Percentiles rank a stretch among this genome's conserved stretches.
Evolutionary conservation across 2,888 invertebrate genomes (phyloP).

Genomic region (Chloroclystis v-ata): DNA sequence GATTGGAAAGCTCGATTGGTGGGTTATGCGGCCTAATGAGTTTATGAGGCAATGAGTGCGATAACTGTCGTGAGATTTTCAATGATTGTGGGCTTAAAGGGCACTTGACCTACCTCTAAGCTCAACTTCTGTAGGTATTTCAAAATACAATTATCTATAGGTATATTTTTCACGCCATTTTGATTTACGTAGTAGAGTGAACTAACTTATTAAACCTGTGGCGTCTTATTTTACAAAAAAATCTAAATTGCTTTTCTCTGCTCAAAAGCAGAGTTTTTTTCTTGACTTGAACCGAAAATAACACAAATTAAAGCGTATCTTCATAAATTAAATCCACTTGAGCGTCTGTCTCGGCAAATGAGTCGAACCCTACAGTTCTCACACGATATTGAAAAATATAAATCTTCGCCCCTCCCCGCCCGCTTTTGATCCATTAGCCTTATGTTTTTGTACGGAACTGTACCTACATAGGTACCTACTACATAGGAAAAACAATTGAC

Average conservation of each 20-base stretch:
- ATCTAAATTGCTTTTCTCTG: neutral
- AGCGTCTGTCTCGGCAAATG: conserved; percentile 39
- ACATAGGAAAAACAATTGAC: neutral
- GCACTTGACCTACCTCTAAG: conserved; percentile 22
- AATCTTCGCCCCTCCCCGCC: conserved; percentile 64
- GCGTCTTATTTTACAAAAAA: neutral
- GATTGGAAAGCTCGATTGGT: conserved; percentile 77
- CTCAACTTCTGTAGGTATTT: neutral
- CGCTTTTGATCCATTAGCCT: conserved; percentile 53
- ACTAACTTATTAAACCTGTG: neutral
- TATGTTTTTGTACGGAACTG: conserved; percentile 33
- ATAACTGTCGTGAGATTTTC: conserved; percentile 60
- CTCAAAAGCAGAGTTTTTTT: conserved; percentile 7
- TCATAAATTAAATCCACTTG: conserved; percentile 64
- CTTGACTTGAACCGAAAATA: conserved; percentile 34
- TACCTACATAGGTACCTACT: conserved; percentile 10
- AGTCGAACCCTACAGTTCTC: conserved; percentile 52
- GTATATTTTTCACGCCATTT: neutral
- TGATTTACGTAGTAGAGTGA: neutral
- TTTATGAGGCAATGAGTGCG: conserved; percentile 64
- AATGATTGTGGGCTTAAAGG: conserved; percentile 46
- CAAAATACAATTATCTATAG: neutral
- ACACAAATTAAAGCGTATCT: conserved; percentile 54
- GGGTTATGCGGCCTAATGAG: conserved; percentile 75
- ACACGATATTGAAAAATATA: conserved; percentile 68